Base-by-base conservation (phyloP, 2,113 vertebrate genomes). In the Phocoena sinus region DNA sequence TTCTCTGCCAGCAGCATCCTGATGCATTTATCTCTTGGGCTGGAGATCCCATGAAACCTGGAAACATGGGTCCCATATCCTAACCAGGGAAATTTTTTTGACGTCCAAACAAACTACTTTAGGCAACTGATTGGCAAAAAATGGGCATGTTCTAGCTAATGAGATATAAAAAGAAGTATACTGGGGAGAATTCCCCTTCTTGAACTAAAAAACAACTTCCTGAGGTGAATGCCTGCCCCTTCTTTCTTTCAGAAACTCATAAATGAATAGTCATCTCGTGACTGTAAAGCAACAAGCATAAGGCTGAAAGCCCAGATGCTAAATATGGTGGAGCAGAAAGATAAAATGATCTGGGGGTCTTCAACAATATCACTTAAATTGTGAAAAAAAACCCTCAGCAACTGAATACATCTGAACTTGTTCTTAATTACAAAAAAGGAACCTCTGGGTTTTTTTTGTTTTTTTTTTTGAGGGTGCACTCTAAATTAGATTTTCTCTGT, bases 181-280 rank as follows among this genome's bases (percentile, higher is more conserved):
- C 6, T 58, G 58, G 53, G 9, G 47, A 79, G 6, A 53, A 67
- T 67, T 65, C 88, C 12, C 28, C 25, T 93, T 94, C 17, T 36
- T 83, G 26, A 91, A 56, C 28, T 62, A 63, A 50, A 76, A 95
- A 81, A 58, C 14, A 85, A 1, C 0, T 68, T 93, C 28, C 77
- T 18, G 23, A 79, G 41, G 41, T 47, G 17, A 58, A 85, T 73
- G 33, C 2, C 17, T 95, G 70, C 1, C 63, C 6, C 14, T 44
- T 62, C 33, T 96, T 95, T 80, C 26, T 95, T 92, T 86, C 82
- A 93, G 65, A 44, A 94, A 95, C n/a, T 79, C 58, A 89, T 41
- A 83, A 87, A 84, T 56, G 50, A 92, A 28, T 41, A 68, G 53
- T 41, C 6, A 25, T 93, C 67, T 91, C 62, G 1, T 81, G 63